phyloP scores from a whole-genome alignment of 2,888 invertebrate genomes.

The Diogma glabrata region DNA sequence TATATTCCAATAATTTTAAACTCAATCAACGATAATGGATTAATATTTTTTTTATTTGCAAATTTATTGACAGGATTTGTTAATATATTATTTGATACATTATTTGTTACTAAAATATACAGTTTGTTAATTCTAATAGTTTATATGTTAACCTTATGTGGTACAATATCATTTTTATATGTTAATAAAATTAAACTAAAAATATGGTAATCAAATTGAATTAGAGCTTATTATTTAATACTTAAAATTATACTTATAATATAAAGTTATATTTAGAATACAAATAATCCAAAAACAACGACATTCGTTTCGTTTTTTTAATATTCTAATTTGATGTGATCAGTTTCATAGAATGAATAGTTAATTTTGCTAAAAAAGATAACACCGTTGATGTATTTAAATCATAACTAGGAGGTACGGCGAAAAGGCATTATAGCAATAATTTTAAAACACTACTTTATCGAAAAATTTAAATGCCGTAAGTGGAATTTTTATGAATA shows the following conservation, averaged over 20 bases:
- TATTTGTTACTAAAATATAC: conserved; percentile 33
- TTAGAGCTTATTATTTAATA: background rate
- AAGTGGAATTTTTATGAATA: too few relatives aligned
- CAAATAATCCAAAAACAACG: too few relatives aligned
- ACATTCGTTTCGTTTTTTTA: too few relatives aligned
- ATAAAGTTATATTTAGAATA: too few relatives aligned
- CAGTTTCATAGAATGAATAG: too few relatives aligned
- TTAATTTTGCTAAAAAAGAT: too few relatives aligned
- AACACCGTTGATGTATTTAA: too few relatives aligned
- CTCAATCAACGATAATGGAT: conserved; percentile 68
- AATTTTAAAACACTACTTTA: too few relatives aligned
- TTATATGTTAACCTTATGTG: conserved; percentile 43
- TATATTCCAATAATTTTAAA: conserved; percentile 47
- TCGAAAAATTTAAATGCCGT: too few relatives aligned
- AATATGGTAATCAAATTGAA: conserved; percentile 27
- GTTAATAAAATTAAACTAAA: conserved; percentile 35
- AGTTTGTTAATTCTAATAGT: conserved; percentile 44
- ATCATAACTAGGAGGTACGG: too few relatives aligned
- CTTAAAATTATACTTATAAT: background rate
- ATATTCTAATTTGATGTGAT: too few relatives aligned
- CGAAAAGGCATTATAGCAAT: too few relatives aligned
- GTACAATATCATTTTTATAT: conserved; percentile 31
- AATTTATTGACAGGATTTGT: conserved; percentile 77
- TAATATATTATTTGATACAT: conserved; percentile 59
- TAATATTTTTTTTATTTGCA: conserved; percentile 70